A percentile compares a stretch with the other conserved stretches of the same genome.
Conservation (phyloP, 2,888 invertebrate genomes). For the Troides oblongomaculatus region DNA sequence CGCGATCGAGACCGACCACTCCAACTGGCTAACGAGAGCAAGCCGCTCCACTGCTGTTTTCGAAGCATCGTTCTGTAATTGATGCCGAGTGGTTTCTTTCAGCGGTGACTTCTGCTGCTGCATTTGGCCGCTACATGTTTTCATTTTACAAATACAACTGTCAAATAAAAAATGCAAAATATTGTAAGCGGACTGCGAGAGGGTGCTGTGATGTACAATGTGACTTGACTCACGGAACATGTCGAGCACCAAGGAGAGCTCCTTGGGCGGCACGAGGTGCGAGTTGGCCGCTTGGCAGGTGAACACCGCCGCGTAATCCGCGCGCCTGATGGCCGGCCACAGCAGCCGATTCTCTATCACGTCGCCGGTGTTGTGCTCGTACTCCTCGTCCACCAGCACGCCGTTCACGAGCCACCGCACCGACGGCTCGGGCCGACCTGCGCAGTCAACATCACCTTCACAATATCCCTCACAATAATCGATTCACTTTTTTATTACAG, state of each 20-base stretch:
- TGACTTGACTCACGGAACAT: conserved; percentile 85
- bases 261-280: conserved; percentile 88
- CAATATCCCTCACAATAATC: neutral
- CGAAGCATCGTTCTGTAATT: conserved; percentile 18
- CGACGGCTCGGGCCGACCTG: conserved; percentile 89
- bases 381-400: conserved; percentile 88
- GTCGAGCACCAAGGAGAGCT: conserved; percentile 87
- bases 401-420: conserved; percentile 92
- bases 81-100: conserved; percentile 5
- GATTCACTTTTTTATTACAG: neutral
- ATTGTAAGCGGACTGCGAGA: neutral
- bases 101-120: conserved; percentile 1
- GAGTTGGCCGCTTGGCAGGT: conserved; percentile 94
- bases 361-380: conserved; percentile 91
- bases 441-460: neutral
- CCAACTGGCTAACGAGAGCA: conserved; percentile 7
- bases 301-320: conserved; percentile 91
- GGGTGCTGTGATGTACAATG: neutral
- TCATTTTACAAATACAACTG: no score
- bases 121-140: neutral
- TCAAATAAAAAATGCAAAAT: no score
- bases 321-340: conserved; percentile 87
- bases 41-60: conserved; percentile 13
- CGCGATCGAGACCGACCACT: conserved; percentile 1
- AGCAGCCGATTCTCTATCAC: conserved; percentile 91